These are phyloP conservation scores for Neomorphus geoffroyi DNA, from an alignment of 2,797 vertebrate genomes.

Conservation along the genomic window DNA sequence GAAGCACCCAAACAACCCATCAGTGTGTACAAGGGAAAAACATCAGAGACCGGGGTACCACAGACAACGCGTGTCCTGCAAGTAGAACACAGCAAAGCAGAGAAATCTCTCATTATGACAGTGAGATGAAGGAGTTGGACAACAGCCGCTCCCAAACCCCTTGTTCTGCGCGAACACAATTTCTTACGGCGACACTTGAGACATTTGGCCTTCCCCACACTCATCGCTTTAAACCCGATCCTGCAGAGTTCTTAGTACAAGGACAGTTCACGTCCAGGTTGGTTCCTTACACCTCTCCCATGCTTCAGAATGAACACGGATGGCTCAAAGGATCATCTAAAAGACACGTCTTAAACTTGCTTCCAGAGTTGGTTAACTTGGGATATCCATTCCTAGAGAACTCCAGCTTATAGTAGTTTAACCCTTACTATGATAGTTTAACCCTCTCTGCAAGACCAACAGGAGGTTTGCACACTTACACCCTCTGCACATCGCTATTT, in stretches of 20 bases:
- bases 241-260: neutral
- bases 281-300: neutral
- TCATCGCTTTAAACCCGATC: neutral
- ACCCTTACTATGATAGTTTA: neutral
- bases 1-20: conserved; percentile 15
- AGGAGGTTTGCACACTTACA: neutral
- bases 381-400: neutral
- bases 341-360: neutral
- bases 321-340: neutral
- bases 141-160: neutral
- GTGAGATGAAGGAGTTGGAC: neutral
- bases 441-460: neutral
- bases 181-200: neutral
- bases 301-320: neutral
- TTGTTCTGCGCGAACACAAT: neutral
- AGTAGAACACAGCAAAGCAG: neutral
- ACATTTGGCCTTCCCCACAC: neutral
- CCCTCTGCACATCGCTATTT: neutral
- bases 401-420: neutral
- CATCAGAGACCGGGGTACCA: neutral
- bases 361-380: neutral
- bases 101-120: neutral
- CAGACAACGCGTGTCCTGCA: accelerated
- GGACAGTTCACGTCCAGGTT: neutral
- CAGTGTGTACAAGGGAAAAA: neutral